These are phyloP conservation scores for Triplophysa yarkandensis DNA, from an alignment of 2,797 vertebrate species.

Conservation along the genomic window DNA sequence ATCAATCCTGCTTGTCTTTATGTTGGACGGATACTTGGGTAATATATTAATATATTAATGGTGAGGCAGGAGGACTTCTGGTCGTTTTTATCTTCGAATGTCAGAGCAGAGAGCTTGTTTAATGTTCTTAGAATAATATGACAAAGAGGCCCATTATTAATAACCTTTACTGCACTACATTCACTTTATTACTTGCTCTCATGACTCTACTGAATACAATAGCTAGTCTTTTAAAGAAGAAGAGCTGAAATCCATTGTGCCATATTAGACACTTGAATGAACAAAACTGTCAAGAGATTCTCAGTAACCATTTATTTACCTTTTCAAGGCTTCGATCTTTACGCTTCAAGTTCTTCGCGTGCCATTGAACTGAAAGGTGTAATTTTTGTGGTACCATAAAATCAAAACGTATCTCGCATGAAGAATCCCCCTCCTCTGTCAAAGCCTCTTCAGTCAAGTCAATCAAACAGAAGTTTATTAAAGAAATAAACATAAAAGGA, in stretches of 20 bases:
- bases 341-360: neutral
- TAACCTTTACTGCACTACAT: neutral
- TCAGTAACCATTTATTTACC: neutral
- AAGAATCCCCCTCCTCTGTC: neutral
- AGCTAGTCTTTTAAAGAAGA: neutral
- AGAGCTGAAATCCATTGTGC: neutral
- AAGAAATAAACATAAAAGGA: too few species aligned
- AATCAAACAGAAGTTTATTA: too few species aligned
- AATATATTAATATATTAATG: neutral
- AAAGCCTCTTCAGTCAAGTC: too few species aligned
- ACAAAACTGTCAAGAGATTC: neutral
- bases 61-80: conserved; percentile 10
- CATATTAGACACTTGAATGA: neutral
- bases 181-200: neutral
- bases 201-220: conserved; percentile 2
- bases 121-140: conserved; percentile 44
- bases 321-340: neutral
- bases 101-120: conserved; percentile 32
- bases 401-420: neutral
- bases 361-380: neutral
- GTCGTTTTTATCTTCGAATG: conserved; percentile 2
- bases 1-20: conserved; percentile 7
- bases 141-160: conserved; percentile 29
- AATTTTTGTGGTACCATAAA: neutral
- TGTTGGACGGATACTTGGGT: conserved; percentile 3